These are phyloP conservation scores for Marronus borbonicus DNA, from an alignment of 2,888 invertebrate genomes.

Conservation along the genomic window DNA sequence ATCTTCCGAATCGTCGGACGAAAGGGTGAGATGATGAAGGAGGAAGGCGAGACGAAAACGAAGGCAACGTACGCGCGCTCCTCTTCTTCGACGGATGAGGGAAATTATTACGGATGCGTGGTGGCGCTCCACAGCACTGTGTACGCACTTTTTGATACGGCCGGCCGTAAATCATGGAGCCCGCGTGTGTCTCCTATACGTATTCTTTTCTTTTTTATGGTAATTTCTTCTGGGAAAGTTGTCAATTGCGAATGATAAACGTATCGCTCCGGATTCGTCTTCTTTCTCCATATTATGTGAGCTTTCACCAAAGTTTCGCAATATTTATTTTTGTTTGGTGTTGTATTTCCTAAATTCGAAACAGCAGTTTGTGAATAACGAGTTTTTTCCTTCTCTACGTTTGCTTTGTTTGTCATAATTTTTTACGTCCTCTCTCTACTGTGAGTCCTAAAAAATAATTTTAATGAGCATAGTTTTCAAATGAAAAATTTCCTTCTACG, in stretches of 20 bases:
- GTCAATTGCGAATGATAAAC: constrained; percentile 40
- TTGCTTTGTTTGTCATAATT: too few relatives aligned
- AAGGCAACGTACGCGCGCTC: too few relatives aligned
- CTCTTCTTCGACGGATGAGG: constrained; percentile 7
- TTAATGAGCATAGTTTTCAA: too few relatives aligned
- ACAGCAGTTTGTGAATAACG: too few relatives aligned
- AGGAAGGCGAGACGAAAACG: not conserved
- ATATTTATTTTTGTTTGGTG: not conserved
- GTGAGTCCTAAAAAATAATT: too few relatives aligned
- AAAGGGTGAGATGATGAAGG: not conserved
- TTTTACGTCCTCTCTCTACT: too few relatives aligned
- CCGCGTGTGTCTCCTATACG: constrained; percentile 16
- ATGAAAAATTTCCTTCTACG: too few relatives aligned
- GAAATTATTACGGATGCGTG: constrained; percentile 39
- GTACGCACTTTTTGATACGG: constrained; percentile 41
- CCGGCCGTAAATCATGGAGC: constrained; percentile 27
- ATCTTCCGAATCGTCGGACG: constrained; percentile 31
- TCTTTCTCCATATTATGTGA: constrained; percentile 15
- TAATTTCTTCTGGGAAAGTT: constrained; percentile 38
- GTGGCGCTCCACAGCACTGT: constrained; percentile 8
- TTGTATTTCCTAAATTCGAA: too few relatives aligned
- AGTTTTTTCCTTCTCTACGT: too few relatives aligned
- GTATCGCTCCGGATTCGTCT: constrained; percentile 12
- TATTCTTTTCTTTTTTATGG: constrained; percentile 40
- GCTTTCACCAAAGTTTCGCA: constrained; percentile 3